These are phyloP conservation scores for Anastatus disparis DNA, from an alignment of 1,140 invertebrate genomes.

Conservation along the genomic window DNA sequence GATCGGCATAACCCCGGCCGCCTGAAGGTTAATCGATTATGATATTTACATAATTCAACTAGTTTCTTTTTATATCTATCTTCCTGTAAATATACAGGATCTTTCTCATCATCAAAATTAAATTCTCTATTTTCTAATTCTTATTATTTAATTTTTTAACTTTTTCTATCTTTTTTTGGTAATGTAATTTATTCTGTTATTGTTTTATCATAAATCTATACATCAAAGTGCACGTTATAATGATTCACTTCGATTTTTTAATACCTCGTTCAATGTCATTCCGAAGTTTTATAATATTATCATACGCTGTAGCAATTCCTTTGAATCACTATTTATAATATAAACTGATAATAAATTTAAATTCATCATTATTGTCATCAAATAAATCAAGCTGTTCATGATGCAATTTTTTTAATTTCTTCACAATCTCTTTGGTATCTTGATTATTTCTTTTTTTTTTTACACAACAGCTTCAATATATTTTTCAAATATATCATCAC, in stretches of 20 bases:
- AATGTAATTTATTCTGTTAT: slow-evolving; percentile 45
- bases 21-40: no score
- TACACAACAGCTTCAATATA: slow-evolving; percentile 61
- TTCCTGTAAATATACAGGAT: slow-evolving; percentile 68
- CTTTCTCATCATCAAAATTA: slow-evolving; percentile 58
- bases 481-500: slow-evolving; percentile 49
- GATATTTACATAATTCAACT: slow-evolving; percentile 63
- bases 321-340: slow-evolving; percentile 54
- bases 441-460: slow-evolving; percentile 51
- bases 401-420: slow-evolving; percentile 62
- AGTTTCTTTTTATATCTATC: slow-evolving; percentile 66
- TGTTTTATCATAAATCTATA: slow-evolving; percentile 66
- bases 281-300: slow-evolving; percentile 50
- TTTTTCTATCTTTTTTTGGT: slow-evolving; percentile 42
- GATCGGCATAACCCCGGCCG: no score
- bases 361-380: slow-evolving; percentile 57
- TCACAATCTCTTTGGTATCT: slow-evolving; percentile 63
- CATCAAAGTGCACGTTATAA: slow-evolving; percentile 66
- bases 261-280: slow-evolving; percentile 72
- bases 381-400: slow-evolving; percentile 62
- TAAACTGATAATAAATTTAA: slow-evolving; percentile 56
- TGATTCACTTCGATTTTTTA: slow-evolving; percentile 81
- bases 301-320: slow-evolving; percentile 54
- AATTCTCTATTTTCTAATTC: slow-evolving; percentile 61
- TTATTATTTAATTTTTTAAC: slow-evolving; percentile 62